Evolutionary conservation across 1,140 invertebrate species (phyloP).

Genomic region (Drosophila persimilis): DNA sequence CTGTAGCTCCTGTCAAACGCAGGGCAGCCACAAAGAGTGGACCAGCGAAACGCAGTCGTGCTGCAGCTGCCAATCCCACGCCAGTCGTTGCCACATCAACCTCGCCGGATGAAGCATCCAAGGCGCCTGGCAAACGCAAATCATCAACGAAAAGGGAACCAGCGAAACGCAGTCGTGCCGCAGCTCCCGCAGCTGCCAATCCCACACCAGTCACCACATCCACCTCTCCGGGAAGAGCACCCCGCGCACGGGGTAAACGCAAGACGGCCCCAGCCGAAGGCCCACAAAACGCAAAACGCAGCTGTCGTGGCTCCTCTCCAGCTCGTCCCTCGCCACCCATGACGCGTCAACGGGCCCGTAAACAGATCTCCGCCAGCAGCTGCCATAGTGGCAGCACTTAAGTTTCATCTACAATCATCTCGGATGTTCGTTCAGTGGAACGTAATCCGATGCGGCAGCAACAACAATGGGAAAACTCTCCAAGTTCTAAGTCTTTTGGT

Average conservation of each 20-base stretch:
- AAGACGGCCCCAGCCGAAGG: slow-evolving; percentile 24
- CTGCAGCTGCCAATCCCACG: slow-evolving; percentile 4
- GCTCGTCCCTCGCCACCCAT: slow-evolving; percentile 62
- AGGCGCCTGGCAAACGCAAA: slow-evolving; percentile 22
- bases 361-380: slow-evolving; percentile 70
- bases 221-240: slow-evolving; percentile 3
- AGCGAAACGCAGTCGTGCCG: slow-evolving; percentile 41
- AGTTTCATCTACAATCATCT: slow-evolving; percentile 8
- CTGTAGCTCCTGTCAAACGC: slow-evolving; percentile 9
- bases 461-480: slow-evolving; percentile 30
- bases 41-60: slow-evolving; percentile 13
- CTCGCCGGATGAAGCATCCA: slow-evolving; percentile 33
- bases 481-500: slow-evolving; percentile 56
- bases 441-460: slow-evolving; percentile 38
- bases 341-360: slow-evolving; percentile 68
- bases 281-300: slow-evolving; percentile 9
- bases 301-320: slow-evolving; percentile 29
- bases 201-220: slow-evolving; percentile 7
- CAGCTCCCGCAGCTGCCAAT: neutral
- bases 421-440: slow-evolving; percentile 21
- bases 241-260: slow-evolving; percentile 22
- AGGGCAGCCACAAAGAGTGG: slow-evolving; percentile 5
- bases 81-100: slow-evolving; percentile 30
- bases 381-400: slow-evolving; percentile 23
- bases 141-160: slow-evolving; percentile 5